A percentile compares a stretch with the other conserved stretches of the same genome.
These are phyloP conservation scores for Sympetrum striolatum DNA, from an alignment of 2,888 invertebrate species.

Conservation along the genomic window DNA sequence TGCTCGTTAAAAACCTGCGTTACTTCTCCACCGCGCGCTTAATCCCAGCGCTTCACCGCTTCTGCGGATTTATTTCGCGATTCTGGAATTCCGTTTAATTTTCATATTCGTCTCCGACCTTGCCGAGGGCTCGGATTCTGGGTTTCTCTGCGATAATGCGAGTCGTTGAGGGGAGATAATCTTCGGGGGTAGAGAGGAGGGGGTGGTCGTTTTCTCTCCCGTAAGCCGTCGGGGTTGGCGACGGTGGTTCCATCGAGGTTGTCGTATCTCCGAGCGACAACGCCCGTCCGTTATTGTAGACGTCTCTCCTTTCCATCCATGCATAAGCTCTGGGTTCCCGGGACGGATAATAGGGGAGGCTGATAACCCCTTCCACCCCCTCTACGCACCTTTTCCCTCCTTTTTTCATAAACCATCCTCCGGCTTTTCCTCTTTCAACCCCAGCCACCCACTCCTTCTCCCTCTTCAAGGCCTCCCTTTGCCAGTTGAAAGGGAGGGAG, in stretches of 20 bases:
- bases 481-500: background rate
- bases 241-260: background rate
- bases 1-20: background rate
- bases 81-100: background rate
- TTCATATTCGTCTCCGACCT: background rate
- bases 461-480: background rate
- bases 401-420: background rate
- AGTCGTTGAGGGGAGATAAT: background rate
- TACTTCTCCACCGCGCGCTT: background rate
- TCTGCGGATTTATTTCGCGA: background rate
- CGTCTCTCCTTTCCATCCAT: background rate
- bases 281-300: slow-evolving; percentile 36
- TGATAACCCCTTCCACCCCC: background rate
- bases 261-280: background rate
- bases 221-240: background rate
- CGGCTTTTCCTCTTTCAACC: background rate
- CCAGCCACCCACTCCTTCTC: background rate
- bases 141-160: background rate
- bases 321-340: slow-evolving; percentile 1
- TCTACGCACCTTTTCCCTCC: background rate
- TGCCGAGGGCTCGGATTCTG: background rate
- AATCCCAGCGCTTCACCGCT: background rate
- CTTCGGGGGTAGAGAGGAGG: background rate
- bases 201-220: background rate
- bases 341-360: background rate